Percentiles rank a stretch among this genome's conserved stretches.
These are phyloP conservation scores for Hippocampus kuda DNA, from an alignment of 2,797 vertebrate genomes.

Conservation along the genomic window DNA sequence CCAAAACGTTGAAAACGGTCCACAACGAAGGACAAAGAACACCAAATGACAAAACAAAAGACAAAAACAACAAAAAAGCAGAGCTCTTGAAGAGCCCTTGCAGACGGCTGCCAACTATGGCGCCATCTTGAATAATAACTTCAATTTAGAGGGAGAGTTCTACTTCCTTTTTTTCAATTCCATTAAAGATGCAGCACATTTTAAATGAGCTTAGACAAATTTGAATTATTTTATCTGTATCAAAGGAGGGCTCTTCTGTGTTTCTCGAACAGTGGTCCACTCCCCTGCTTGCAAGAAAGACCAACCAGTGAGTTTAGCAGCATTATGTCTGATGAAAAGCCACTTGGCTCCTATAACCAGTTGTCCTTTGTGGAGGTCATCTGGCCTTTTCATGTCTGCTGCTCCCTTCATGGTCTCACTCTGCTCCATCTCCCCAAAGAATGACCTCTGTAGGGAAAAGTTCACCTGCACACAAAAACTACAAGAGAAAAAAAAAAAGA, in stretches of 20 bases:
- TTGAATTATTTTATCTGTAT: not conserved
- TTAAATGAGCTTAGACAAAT: not conserved
- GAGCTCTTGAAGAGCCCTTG: too few relatives aligned
- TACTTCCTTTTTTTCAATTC: not conserved
- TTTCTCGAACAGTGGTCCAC: not conserved
- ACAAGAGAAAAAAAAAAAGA: not conserved
- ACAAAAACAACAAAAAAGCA: too few relatives aligned
- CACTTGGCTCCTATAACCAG: conserved; percentile 34
- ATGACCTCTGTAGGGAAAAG: conserved; percentile 52
- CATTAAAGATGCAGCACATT: not conserved
- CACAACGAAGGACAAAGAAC: too few relatives aligned
- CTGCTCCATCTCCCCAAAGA: conserved; percentile 36
- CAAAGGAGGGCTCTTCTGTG: not conserved
- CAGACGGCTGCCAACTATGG: too few relatives aligned
- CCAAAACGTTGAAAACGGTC: too few relatives aligned
- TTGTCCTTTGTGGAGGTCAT: conserved; percentile 54
- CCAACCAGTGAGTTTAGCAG: conserved; percentile 29
- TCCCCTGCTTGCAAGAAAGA: conserved; percentile 7
- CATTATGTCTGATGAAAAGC: conserved; percentile 39
- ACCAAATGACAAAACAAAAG: too few relatives aligned
- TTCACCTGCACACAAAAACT: conserved; percentile 28
- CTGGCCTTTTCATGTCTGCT: conserved; percentile 55
- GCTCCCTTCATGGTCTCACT: conserved; percentile 39
- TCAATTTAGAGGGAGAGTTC: not conserved
- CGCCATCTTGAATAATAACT: not conserved